Evolutionary conservation across 2,113 vertebrate species (phyloP).

Genomic region (Neodontobutis hainanensis): DNA sequence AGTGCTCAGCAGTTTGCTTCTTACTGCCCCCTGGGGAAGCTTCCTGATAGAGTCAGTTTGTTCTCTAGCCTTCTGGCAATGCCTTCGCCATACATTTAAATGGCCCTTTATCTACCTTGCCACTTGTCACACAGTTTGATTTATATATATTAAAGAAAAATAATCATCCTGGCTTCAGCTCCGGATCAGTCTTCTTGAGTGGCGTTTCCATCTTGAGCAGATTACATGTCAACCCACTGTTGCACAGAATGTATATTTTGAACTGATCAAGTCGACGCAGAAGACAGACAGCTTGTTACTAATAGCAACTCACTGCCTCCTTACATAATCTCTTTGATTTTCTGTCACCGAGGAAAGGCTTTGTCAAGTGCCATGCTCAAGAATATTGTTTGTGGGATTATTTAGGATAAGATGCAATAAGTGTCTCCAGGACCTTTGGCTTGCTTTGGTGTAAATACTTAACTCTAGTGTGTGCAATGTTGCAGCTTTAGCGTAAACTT

Average conservation of each 20-base stretch:
- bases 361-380: slow-evolving; percentile 23
- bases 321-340: slow-evolving; percentile 32
- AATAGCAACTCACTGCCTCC: slow-evolving; percentile 7
- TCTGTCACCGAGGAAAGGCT: slow-evolving; percentile 13
- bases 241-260: slow-evolving; percentile 17
- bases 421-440: slow-evolving; percentile 14
- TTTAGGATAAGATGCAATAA: slow-evolving; percentile 25
- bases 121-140: slow-evolving; percentile 46
- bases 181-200: slow-evolving; percentile 29
- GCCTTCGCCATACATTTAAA: slow-evolving; percentile 78
- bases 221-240: slow-evolving; percentile 29
- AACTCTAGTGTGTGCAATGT: neutral
- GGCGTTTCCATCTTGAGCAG: slow-evolving; percentile 21
- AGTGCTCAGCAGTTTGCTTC: slow-evolving; percentile 67
- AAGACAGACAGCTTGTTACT: slow-evolving; percentile 27
- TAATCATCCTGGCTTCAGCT: slow-evolving; percentile 16
- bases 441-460: slow-evolving; percentile 8
- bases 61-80: slow-evolving; percentile 55
- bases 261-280: slow-evolving; percentile 29
- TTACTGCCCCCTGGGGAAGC: slow-evolving; percentile 67
- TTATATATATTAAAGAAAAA: slow-evolving; percentile 32
- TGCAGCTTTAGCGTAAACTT: too few relatives aligned
- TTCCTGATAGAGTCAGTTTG: slow-evolving; percentile 70
- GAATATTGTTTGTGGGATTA: slow-evolving; percentile 43
- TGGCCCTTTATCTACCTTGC: slow-evolving; percentile 67